Evolutionary conservation across 2,113 vertebrate species (phyloP), one percentile per base, ranked within the genome.

Genomic region (Odontesthes bonariensis): DNA sequence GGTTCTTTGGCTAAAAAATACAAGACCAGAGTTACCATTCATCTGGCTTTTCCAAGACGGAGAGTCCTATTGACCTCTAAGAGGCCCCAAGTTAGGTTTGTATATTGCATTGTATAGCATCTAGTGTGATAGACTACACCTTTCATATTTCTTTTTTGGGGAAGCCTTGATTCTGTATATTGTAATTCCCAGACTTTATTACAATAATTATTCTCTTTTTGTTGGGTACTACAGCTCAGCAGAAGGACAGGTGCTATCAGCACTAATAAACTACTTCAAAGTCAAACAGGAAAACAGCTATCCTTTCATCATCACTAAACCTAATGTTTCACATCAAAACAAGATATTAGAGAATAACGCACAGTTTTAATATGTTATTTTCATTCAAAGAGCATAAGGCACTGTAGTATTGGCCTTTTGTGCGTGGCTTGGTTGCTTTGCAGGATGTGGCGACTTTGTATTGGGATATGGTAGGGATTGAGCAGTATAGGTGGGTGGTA

Each of bases 401-500:
- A 13, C 32, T 40, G 46, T 1, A 47, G 51, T 13, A 16, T 49
- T 22, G 35, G 40, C 35, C 46, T n/a, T 22, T 20, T 22, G 53
- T 70, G 69, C 32, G 56, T 2, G 57, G 53, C 70, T 31, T 3
- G 64, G 62, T 69, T 79, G 73, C 71, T 77, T 70, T 79, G 46
- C 65, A 46, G 81, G 77, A 82, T 82, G 78, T 69, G 73, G 35
- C 10, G 61, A 88, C 85, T 92, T 90, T 92, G 82, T 85, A 75
- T 57, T 73, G 81, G 87, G 83, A 91, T 94, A 91, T 89, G 81
- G 76, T 27, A 16, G 54, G 88, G 91, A 90, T 91, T 86, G 90
- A 83, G 72, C 56, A 55, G 84, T 93, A 93, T 94, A 91, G 92
- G 89, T 84, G 89, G 86, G 44, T 81, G 81, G 88, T 81, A 79